phyloP scores from a whole-genome alignment of 2,797 vertebrate genomes.

The Aselliscus stoliczkanus region DNA sequence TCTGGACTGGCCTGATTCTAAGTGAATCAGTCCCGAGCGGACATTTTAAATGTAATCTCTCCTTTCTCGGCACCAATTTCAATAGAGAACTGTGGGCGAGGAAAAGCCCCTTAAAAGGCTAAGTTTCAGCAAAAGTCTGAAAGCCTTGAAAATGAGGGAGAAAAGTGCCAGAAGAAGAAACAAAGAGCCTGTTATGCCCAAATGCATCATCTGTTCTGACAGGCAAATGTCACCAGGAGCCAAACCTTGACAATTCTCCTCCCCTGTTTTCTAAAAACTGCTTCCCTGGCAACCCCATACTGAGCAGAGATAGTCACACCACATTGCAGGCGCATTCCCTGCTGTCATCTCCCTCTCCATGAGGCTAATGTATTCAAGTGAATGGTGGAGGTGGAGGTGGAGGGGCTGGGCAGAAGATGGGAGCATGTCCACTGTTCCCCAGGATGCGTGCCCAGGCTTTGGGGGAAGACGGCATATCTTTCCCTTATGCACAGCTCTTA shows the following conservation, averaged over 20 bases:
- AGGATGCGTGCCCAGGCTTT: background rate
- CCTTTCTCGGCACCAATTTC: background rate
- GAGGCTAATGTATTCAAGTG: background rate
- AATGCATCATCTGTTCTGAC: slow-evolving; percentile 60
- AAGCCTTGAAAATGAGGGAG: background rate
- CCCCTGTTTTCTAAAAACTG: background rate
- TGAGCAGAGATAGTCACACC: background rate
- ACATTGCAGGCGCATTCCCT: background rate
- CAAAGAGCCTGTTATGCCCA: background rate
- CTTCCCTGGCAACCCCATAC: background rate
- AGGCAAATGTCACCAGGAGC: slow-evolving; percentile 50
- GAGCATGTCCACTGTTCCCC: background rate
- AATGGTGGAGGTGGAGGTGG: background rate
- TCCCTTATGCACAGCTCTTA: background rate
- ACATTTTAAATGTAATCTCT: background rate
- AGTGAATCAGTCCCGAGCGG: background rate
- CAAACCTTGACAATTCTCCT: slow-evolving; percentile 42
- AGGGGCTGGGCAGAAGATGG: background rate
- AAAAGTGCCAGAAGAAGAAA: background rate
- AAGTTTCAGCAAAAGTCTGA: slow-evolving; percentile 28
- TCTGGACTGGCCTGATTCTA: background rate
- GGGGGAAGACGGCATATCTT: background rate
- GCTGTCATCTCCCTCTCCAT: background rate
- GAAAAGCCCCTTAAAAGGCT: slow-evolving; percentile 13
- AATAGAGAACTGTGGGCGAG: background rate